These are phyloP conservation scores for Peromyscus melanophrys DNA, from an alignment of 2,797 vertebrate genomes.

Conservation along the genomic window DNA sequence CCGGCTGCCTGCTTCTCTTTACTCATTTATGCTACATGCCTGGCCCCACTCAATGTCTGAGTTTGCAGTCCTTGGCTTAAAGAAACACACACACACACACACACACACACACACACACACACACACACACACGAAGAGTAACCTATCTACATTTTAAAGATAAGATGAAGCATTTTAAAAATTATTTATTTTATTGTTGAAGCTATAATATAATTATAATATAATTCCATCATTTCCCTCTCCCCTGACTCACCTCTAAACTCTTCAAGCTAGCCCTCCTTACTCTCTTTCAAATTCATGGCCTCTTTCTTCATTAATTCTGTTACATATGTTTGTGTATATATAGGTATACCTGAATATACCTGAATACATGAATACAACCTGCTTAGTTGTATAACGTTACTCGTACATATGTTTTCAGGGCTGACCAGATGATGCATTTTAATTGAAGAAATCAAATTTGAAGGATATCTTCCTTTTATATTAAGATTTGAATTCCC, in stretches of 20 bases:
- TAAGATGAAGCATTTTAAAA: conserved; percentile 39
- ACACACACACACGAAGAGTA: background rate
- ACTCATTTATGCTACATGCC: background rate
- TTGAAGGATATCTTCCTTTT: conserved; percentile 24
- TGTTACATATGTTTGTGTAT: background rate
- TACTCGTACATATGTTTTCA: background rate
- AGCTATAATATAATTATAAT: too few relatives aligned
- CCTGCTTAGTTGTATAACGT: background rate
- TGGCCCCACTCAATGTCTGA: background rate
- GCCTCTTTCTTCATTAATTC: background rate
- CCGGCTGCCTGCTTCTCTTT: background rate
- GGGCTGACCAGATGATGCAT: conserved; percentile 6
- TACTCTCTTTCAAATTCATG: background rate
- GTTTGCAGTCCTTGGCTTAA: background rate
- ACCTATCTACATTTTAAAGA: conserved; percentile 1
- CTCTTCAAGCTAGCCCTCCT: background rate
- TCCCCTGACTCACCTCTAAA: background rate
- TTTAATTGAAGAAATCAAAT: conserved; percentile 53
- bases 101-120: too few relatives aligned
- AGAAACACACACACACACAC: background rate
- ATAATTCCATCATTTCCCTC: background rate
- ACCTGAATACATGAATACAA: background rate
- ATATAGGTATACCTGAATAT: too few relatives aligned
- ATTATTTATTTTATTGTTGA: background rate
- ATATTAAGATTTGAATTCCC: conserved; percentile 21